Evolutionary conservation across 2,888 invertebrate species (phyloP).

Genomic region (Cheilosia variabilis): DNA sequence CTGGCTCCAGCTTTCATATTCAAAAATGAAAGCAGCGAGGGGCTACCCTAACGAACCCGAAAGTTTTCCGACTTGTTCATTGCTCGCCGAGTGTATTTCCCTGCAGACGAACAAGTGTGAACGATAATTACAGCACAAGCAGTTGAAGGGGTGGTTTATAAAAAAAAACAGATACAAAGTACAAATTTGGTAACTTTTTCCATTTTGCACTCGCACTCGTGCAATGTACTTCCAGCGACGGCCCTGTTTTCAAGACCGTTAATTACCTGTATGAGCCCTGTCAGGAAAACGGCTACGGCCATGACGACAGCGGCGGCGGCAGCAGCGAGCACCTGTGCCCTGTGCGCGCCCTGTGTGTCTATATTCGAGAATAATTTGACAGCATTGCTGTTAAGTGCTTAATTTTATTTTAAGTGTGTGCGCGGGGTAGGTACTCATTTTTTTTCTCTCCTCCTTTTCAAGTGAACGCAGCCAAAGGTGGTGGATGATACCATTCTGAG

Average conservation of each 20-base stretch:
- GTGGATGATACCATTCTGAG: constrained; percentile 48
- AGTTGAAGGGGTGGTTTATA: background rate
- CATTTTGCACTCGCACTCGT: constrained; percentile 21
- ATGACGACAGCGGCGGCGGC: background rate
- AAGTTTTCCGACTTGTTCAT: background rate
- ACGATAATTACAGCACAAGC: constrained; percentile 28
- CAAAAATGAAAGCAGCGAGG: background rate
- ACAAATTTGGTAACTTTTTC: constrained; percentile 47
- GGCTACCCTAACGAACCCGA: background rate
- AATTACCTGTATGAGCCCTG: constrained; percentile 65
- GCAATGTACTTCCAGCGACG: constrained; percentile 3
- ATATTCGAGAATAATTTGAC: constrained; percentile 69
- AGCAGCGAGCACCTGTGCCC: background rate
- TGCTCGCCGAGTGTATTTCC: background rate
- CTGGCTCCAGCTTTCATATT: constrained; percentile 8
- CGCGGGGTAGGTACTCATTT: constrained; percentile 10
- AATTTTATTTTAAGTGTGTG: constrained; percentile 67
- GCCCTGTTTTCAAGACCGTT: constrained; percentile 35
- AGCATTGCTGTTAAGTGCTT: constrained; percentile 68
- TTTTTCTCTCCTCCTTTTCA: constrained; percentile 1
- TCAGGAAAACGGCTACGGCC: constrained; percentile 29
- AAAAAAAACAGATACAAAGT: constrained; percentile 13
- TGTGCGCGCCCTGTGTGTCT: constrained; percentile 35
- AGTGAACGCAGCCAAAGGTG: constrained; percentile 9
- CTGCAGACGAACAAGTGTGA: background rate